Conservation (phyloP, 2,797 vertebrate species). For the Coregonus ussuriensis region DNA sequence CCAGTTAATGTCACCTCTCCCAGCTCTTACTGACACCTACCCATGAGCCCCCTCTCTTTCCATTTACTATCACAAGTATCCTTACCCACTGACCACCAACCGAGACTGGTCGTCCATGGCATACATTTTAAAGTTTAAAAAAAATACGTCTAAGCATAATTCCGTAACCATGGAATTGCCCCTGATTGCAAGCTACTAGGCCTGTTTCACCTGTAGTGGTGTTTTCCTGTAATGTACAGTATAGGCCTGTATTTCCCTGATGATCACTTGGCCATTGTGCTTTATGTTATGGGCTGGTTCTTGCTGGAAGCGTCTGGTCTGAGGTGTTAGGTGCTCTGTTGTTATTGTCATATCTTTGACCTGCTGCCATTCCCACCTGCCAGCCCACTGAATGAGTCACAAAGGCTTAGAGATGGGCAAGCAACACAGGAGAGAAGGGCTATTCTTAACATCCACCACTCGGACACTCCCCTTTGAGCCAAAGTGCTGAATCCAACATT, state of each 20-base stretch:
- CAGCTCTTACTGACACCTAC: no score
- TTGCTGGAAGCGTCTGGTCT: background rate
- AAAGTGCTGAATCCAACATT: conserved; percentile 1
- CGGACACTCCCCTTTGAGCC: background rate
- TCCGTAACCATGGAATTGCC: no score
- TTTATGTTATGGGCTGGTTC: background rate
- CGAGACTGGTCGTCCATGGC: no score
- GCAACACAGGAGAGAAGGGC: conserved; percentile 20
- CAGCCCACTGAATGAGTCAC: conserved; percentile 21
- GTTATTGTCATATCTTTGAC: conserved; percentile 9
- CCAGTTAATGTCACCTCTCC: no score
- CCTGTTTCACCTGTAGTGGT: no score
- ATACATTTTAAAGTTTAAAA: no score
- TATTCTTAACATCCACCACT: conserved; percentile 21
- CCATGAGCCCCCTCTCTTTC: no score
- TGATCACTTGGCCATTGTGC: background rate
- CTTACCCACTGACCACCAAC: no score
- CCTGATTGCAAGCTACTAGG: background rate
- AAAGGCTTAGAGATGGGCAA: background rate
- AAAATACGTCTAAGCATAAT: no score
- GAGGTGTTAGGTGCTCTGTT: conserved; percentile 12
- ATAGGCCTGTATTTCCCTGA: background rate
- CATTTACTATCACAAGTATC: no score
- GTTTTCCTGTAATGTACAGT: background rate
- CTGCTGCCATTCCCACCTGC: conserved; percentile 46